Base-by-base conservation (phyloP, 2,888 invertebrate genomes). In the Philhelius pedissequus region DNA sequence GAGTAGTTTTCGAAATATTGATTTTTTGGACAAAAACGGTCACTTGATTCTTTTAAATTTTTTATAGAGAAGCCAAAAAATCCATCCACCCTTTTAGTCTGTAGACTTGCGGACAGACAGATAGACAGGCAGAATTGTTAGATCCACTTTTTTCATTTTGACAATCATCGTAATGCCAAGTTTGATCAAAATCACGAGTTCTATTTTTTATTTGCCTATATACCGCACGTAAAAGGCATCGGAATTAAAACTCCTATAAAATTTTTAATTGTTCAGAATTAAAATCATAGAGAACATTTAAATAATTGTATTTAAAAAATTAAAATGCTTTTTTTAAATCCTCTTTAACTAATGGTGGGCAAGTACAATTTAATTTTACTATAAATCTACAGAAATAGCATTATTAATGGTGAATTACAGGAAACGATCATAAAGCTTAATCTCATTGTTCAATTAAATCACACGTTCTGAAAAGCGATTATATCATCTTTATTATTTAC, bases 391-490 rank as follows among this genome's bases (percentile, higher is more conserved):
- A n/a, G 22, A 60, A 60, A 60, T 13, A 25, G n/a, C 58, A 25
- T 20, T 60, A 40, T 15, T 20, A 8, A 58, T n/a, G n/a, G 1
- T 48, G 22, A 38, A 60, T 40, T 40, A 60, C 40, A 22, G 13
- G 25, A 60, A 58, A 58, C 13, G 15, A 25, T 40, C 58, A 60
- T 40, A 40, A 60, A 25, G 25, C 22, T 60, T 60, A 60, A 60
- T 60, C 58, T 40, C 25, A 40, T 60, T 40, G 40, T 9, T 40
- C 9, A 7, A 60, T 60, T 60, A 60, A 60, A 60, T 60, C 38
- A 60, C 40, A 60, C 58, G 58, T 60, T 40, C 38, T 60, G 9
- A 25, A 60, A 8, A 60, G 25, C 25, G 58, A 60, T 60, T 60
- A 60, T 60, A 40, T 60, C 25, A 40, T 60, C n/a, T 60, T 60